Conservation (phyloP, 2,797 vertebrate species). For the Notolabrus celidotus region DNA sequence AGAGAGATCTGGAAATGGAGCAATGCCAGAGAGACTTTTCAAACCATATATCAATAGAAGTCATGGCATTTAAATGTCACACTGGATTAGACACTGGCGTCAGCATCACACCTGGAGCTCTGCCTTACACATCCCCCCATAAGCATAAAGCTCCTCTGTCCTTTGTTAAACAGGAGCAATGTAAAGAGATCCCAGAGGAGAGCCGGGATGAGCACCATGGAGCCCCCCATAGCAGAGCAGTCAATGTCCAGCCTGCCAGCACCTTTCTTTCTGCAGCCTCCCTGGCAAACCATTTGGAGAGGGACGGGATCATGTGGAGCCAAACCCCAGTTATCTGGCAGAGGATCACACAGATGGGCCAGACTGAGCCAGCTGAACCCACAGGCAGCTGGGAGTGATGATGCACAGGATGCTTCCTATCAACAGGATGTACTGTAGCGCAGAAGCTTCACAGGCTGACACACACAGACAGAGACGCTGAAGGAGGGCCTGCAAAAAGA, state of each 20-base stretch:
- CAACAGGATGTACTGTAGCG: constrained; percentile 80
- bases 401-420: constrained; percentile 84
- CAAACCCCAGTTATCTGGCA: constrained; percentile 85
- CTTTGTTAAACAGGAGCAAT: constrained; percentile 46
- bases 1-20: constrained; percentile 54
- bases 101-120: constrained; percentile 69
- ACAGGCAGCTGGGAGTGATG: constrained; percentile 84
- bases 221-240: constrained; percentile 53
- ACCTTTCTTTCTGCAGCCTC: constrained; percentile 63
- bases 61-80: constrained; percentile 86
- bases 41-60: constrained; percentile 72
- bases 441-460: constrained; percentile 79
- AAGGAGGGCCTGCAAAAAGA: constrained; percentile 64
- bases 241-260: constrained; percentile 58
- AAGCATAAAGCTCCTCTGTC: constrained; percentile 41
- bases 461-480: constrained; percentile 70
- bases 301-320: constrained; percentile 68
- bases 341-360: constrained; percentile 86
- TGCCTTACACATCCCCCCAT: constrained; percentile 49
- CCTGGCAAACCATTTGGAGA: constrained; percentile 80
- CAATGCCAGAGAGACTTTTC: constrained; percentile 45
- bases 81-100: constrained; percentile 72
- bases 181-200: constrained; percentile 44
- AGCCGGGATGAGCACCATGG: constrained; percentile 36
- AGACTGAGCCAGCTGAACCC: constrained; percentile 82